Evolutionary conservation across 2,888 invertebrate species (phyloP), one percentile per base, ranked within the genome.

Genomic region (Clostera curtula): DNA sequence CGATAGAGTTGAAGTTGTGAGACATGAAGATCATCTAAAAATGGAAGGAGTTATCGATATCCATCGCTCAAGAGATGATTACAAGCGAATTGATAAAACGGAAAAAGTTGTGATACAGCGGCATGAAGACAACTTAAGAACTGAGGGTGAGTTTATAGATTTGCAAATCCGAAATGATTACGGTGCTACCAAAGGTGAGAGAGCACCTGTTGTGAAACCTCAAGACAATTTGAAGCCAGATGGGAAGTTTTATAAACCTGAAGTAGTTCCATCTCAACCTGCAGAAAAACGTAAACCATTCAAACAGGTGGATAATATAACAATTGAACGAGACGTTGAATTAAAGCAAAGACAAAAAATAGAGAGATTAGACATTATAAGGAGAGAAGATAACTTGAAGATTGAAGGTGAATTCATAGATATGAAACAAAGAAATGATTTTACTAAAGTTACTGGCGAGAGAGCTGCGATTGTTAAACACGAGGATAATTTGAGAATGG

Each of bases 221-320:
- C 86, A 89, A 51, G 92, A 92, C 56, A 90, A 91, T 64, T 67
- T 89, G 12, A 87, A 85, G 54, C 72, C 86, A 4, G 90, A 90
- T 59, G 80, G 83, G 36, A 68, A 75, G 54, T 83, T 87, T 62
- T 79, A 87, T 49, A 71, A 77, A 49, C 85, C 86, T 10, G 85
- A 85, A 46, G 62, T 75, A 16, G 60, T 79, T 19, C 67, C 84
- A 19, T 76, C 85, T 15, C 75, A 82, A 31, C 82, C 86, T 20
- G 87, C 83, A 20, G 88, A 88, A 44, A 80, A 86, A 61, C 85
- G 87, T 2, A 80, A 77, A 33, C 85, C 84, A 20, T 83, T 85
- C 24, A 85, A 75, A 54, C 87, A 79, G 36, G 75, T 77, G 36
- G 90, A 90, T 44, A 89, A 89, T 55, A 73, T 90, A 5, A 83